phyloP scores from a whole-genome alignment of 2,797 vertebrate genomes.

The Podarcis siculus region DNA sequence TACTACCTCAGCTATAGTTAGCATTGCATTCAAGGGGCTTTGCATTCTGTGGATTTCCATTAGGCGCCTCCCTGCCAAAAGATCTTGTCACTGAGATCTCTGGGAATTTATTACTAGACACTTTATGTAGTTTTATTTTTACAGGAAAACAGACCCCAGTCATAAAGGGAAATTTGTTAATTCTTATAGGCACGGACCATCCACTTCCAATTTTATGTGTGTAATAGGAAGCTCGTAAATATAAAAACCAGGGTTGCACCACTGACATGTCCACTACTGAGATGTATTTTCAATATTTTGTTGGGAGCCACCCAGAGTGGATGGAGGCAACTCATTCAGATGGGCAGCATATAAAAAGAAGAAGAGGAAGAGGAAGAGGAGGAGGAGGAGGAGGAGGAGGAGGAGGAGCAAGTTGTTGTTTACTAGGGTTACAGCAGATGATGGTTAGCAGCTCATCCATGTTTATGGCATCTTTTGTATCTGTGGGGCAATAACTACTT shows the following conservation, averaged over 20 bases:
- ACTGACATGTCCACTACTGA: not conserved
- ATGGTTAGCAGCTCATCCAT: too few species aligned
- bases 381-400: too few species aligned
- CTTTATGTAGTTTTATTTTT: conserved; percentile 6
- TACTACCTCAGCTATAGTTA: conserved; percentile 12
- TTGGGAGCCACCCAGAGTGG: too few species aligned
- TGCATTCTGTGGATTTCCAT: not conserved
- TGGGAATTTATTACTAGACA: conserved; percentile 1
- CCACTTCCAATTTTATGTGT: conserved; percentile 23
- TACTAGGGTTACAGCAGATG: not conserved
- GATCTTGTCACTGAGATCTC: not conserved
- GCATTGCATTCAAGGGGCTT: accelerated
- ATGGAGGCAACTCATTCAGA: too few species aligned
- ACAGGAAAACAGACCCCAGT: conserved; percentile 12
- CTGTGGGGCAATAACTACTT: not conserved
- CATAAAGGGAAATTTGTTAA: conserved; percentile 17
- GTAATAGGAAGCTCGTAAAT: not conserved
- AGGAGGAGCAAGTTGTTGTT: not conserved
- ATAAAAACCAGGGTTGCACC: not conserved
- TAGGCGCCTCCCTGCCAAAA: conserved; percentile 1
- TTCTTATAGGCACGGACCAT: not conserved
- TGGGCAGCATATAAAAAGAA: too few species aligned
- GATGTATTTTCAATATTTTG: too few species aligned
- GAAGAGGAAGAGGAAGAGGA: too few species aligned
- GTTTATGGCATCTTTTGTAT: not conserved